Base-by-base conservation (phyloP, 2,888 invertebrate species). In the Pristionchus fissidentatus region DNA sequence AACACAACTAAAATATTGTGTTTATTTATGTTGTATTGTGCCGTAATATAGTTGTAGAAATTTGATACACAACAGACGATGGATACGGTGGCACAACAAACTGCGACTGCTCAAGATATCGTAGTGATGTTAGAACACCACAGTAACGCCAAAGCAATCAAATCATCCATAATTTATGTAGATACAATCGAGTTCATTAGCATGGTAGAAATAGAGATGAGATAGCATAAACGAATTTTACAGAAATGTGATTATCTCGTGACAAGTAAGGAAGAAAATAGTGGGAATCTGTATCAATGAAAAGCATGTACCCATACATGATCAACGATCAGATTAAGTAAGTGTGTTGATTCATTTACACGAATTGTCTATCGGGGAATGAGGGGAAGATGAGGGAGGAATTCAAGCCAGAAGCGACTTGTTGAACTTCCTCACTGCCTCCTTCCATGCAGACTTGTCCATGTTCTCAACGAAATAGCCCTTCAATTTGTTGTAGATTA, bases 351-450 rank as follows among this genome's bases (percentile, higher is more conserved):
- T 66, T 38, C 26, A 10, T 22, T 2, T 66, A n/a, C 66, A 38
- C 35, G 26, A 19, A 66, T 15, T 22, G 22, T 60, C 10, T 29
- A 32, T 13, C 32, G 32, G 19, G 57, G 19, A 0, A 57, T 57
- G 35, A 66, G 46, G 73, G 29, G 26, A 73, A 10, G 7, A 35
- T 43, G 73, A 70, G 22, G 32, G 29, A 7, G 29, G 15, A 7
- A 62, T 62, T 5, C 32, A 70, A 3, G 3, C 43, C 13, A 13
- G 43, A 32, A 78, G 78, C n/a, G 78, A 49, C 15, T 82, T 70
- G 41, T 82, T 82, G 70, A 82, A 82, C 52, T 55, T 82, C 38
- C 82, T 46, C 3, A 82, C 82, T 15, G 82, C 82, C 15, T 70
- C 70, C 26, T 82, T 82, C 82, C 82, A 82, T 46, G 43, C 43